Conservation (phyloP, 2,113 vertebrate species). For the Mohoua ochrocephala region DNA sequence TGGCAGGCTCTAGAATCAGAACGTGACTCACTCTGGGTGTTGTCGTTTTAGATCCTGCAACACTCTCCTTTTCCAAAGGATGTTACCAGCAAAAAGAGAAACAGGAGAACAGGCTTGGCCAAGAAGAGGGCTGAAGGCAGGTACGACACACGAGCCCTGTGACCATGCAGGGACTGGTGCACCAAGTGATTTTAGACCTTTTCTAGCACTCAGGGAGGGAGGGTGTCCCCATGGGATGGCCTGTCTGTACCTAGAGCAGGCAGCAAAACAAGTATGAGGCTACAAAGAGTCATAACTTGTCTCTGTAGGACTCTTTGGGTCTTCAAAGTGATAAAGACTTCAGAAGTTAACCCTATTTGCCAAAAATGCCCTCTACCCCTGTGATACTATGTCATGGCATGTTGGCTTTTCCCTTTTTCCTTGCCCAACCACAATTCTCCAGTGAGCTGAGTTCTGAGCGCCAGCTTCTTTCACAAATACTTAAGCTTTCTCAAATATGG, state of each 20-base stretch:
- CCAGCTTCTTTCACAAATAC: not conserved
- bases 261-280: not conserved
- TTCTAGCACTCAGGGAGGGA: rapidly evolving
- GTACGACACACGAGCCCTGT: not conserved
- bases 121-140: not conserved
- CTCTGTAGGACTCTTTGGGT: not conserved
- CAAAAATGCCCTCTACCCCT: not conserved
- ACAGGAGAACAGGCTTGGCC: not conserved
- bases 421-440: rapidly evolving
- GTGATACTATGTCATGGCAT: not conserved
- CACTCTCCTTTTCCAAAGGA: not conserved
- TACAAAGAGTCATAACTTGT: not conserved
- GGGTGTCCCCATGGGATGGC: rapidly evolving
- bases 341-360: not conserved
- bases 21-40: rapidly evolving
- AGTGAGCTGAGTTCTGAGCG: not conserved
- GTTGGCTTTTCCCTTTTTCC: not conserved
- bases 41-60: not conserved
- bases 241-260: not conserved
- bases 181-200: not conserved
- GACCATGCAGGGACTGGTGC: rapidly evolving
- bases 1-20: not conserved
- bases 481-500: not conserved
- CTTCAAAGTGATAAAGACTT: not conserved
- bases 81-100: not conserved